These are phyloP conservation scores for Yoshiicerus persimilis DNA, from an alignment of 1,140 invertebrate species.

Conservation along the genomic window DNA sequence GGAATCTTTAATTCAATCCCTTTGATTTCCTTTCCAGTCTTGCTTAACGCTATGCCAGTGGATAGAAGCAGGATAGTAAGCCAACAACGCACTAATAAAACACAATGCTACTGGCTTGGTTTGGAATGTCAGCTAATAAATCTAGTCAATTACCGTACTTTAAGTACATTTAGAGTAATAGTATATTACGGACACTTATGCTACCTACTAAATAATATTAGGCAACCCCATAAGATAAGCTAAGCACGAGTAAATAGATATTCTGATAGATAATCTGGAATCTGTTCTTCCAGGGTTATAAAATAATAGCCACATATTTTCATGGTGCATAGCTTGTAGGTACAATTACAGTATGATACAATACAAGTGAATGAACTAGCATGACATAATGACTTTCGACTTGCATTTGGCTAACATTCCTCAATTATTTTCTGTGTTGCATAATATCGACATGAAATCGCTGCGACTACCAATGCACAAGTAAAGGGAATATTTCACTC, in stretches of 20 bases:
- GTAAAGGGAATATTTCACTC: not conserved
- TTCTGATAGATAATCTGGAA: not conserved
- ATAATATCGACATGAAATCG: not conserved
- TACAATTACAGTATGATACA: not conserved
- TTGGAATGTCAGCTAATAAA: not conserved
- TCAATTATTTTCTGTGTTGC: not conserved
- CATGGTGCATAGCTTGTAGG: not conserved
- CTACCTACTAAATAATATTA: too few species aligned
- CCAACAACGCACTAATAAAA: not conserved
- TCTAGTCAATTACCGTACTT: not conserved
- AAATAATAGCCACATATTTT: not conserved
- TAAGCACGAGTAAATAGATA: not conserved
- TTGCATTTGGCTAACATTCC: constrained; percentile 3
- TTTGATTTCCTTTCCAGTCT: not conserved
- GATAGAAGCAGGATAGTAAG: too few species aligned
- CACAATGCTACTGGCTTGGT: not conserved
- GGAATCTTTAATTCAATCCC: constrained; percentile 3
- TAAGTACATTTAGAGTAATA: not conserved
- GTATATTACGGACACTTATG: not conserved
- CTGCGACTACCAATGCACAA: not conserved
- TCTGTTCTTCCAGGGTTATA: not conserved
- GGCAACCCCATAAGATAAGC: too few species aligned
- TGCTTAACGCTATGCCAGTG: too few species aligned
- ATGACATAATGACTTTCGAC: not conserved
- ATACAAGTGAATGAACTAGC: not conserved